Percentiles rank a stretch among this genome's conserved stretches.
These are phyloP conservation scores for Drosophila prolongata DNA, from an alignment of 2,888 invertebrate species.

Conservation along the genomic window DNA sequence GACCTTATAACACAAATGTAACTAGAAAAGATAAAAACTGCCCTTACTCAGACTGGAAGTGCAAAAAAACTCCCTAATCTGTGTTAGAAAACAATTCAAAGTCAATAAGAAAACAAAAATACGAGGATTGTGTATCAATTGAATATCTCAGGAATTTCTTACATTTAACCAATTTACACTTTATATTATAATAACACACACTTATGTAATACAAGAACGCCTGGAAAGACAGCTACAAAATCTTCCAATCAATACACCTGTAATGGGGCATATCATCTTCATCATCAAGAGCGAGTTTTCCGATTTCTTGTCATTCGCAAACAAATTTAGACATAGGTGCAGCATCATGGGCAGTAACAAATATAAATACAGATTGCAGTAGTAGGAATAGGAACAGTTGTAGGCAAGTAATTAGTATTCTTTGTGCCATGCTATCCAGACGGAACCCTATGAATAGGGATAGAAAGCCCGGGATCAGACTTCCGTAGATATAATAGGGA, in stretches of 20 bases:
- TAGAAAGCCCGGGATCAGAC: background rate
- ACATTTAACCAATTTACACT: constrained; percentile 38
- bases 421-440: constrained; percentile 45
- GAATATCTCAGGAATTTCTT: constrained; percentile 82
- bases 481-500: constrained; percentile 1
- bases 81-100: constrained; percentile 10
- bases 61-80: constrained; percentile 5
- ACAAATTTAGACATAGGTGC: constrained; percentile 1
- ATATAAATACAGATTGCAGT: constrained; percentile 5
- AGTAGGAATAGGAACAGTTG: constrained; percentile 26
- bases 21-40: constrained; percentile 8
- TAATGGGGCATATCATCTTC: constrained; percentile 36
- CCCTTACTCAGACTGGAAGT: constrained; percentile 6
- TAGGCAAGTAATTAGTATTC: constrained; percentile 44
- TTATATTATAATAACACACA: constrained; percentile 21
- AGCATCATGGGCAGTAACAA: background rate
- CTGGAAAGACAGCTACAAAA: background rate
- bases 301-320: constrained; percentile 21
- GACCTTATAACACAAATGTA: background rate
- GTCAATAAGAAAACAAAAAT: constrained; percentile 17
- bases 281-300: constrained; percentile 32
- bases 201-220: background rate
- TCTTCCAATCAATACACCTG: constrained; percentile 19
- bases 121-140: constrained; percentile 72
- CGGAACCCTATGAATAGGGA: constrained; percentile 1